A percentile compares a stretch with the other conserved stretches of the same genome.
Evolutionary conservation across 2,888 invertebrate genomes (phyloP).

Genomic region (Cantharis flavilabris): DNA sequence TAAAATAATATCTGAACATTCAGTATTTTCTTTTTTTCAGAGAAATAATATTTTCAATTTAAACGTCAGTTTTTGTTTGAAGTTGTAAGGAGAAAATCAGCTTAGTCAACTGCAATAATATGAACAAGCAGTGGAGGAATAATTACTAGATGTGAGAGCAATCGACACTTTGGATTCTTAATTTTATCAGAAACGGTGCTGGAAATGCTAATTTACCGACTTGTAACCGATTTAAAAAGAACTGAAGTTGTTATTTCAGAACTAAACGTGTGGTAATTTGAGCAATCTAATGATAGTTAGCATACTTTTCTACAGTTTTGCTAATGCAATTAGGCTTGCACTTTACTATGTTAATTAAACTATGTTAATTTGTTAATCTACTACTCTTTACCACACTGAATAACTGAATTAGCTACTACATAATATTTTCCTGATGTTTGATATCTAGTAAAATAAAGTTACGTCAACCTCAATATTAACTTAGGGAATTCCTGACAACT

Average conservation of each 20-base stretch:
- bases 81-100: too few species aligned
- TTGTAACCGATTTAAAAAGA: not conserved
- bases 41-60: too few species aligned
- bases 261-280: not conserved
- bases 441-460: not conserved
- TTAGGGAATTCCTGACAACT: not conserved
- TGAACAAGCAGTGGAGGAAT: not conserved
- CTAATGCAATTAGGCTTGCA: too few species aligned
- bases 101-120: too few species aligned
- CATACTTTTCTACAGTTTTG: not conserved
- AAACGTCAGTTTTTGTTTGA: too few species aligned
- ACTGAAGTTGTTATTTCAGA: not conserved
- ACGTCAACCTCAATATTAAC: not conserved
- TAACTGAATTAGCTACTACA: too few species aligned
- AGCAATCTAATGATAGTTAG: not conserved
- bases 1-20: too few species aligned
- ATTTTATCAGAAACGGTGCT: not conserved
- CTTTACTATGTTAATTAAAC: too few species aligned
- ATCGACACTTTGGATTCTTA: not conserved
- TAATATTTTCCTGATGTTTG: too few species aligned
- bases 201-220: not conserved
- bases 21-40: too few species aligned
- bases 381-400: too few species aligned
- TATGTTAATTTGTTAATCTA: too few species aligned
- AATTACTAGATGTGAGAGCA: not conserved